Conservation (phyloP, 2,113 vertebrate genomes). For the Macquaria ambigua region DNA sequence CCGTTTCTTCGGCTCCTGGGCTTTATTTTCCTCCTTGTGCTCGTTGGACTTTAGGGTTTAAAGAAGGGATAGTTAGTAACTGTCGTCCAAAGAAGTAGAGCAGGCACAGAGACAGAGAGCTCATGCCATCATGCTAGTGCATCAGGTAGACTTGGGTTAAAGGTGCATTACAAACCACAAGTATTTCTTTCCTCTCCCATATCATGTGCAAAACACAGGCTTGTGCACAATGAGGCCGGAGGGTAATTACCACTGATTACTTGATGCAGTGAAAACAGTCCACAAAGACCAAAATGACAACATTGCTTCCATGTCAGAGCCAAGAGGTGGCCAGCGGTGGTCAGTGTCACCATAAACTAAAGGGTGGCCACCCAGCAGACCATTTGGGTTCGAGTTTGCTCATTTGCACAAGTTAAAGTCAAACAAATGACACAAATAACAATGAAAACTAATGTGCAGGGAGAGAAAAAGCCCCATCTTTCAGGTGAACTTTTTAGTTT, state of each 20-base stretch:
- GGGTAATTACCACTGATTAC: not conserved
- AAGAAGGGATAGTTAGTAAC: not conserved
- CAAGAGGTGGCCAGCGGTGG: not conserved
- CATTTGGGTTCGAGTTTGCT: not conserved
- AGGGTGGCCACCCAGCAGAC: too few relatives aligned
- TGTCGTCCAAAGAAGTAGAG: too few relatives aligned
- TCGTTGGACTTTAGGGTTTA: constrained; percentile 81
- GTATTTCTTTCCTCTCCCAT: not conserved
- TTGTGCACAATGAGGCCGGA: not conserved
- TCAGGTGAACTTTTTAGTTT: too few relatives aligned
- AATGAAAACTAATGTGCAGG: too few relatives aligned
- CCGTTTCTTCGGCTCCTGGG: constrained; percentile 80
- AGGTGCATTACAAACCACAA: not conserved
- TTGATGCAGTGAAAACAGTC: not conserved
- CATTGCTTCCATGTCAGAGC: too few relatives aligned
- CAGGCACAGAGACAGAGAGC: not conserved
- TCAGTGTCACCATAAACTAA: not conserved
- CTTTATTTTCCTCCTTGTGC: constrained; percentile 86
- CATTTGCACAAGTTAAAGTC: not conserved
- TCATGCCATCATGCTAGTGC: not conserved
- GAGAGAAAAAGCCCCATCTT: too few relatives aligned
- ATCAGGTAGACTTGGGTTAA: not conserved
- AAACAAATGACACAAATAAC: not conserved
- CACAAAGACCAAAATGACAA: not conserved
- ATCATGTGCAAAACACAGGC: not conserved